Evolutionary conservation across 2,113 vertebrate genomes (phyloP).

Genomic region (Sturnus vulgaris): DNA sequence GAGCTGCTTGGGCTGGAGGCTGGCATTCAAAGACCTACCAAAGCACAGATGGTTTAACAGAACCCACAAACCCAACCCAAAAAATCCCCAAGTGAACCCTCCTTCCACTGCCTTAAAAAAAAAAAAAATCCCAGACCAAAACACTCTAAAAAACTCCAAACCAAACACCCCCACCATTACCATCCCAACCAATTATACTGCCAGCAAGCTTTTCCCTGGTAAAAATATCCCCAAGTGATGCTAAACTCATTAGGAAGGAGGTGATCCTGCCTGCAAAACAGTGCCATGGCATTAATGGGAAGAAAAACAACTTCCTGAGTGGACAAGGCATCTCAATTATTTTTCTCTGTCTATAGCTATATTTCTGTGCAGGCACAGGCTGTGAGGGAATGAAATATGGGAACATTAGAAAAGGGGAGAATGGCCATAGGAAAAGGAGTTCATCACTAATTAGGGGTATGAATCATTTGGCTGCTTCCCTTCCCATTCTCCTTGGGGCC

Average conservation of each 20-base stretch:
- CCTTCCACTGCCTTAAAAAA: background rate
- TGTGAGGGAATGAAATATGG: background rate
- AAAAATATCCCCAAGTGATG: background rate
- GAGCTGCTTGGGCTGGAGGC: background rate
- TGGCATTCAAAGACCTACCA: background rate
- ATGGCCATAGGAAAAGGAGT: background rate
- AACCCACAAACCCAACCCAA: background rate
- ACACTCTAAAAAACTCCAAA: background rate
- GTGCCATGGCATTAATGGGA: background rate
- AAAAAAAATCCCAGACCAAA: background rate
- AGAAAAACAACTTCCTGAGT: background rate
- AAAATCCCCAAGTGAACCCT: background rate
- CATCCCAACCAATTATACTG: background rate
- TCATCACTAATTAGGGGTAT: background rate
- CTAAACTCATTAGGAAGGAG: background rate
- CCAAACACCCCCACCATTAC: background rate
- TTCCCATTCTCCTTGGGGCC: background rate
- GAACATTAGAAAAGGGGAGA: background rate
- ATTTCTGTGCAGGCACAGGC: background rate
- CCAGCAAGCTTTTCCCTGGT: background rate
- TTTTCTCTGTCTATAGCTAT: background rate
- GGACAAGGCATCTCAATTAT: background rate
- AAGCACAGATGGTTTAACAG: background rate
- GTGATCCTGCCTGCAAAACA: background rate
- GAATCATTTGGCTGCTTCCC: background rate